Evolutionary conservation across 1,140 invertebrate species (phyloP), one percentile per base, ranked within the genome.

Genomic region (Popillia japonica): DNA sequence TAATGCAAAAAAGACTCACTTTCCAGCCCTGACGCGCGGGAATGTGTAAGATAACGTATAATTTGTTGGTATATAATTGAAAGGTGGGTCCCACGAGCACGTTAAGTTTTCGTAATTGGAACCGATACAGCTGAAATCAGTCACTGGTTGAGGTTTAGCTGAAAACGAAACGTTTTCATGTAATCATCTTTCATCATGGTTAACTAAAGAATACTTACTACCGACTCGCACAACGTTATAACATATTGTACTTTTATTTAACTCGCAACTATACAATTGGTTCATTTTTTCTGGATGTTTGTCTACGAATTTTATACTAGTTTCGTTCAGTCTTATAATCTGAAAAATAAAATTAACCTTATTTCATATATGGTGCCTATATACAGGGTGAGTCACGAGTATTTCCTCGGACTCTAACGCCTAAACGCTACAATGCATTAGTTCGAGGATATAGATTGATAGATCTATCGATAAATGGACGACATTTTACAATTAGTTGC

Each of bases 61-160:
- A 42, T 73, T 73, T n/a, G 72, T 73, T 17, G 72, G 72, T 73
- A 73, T 42, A 41, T 42, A 73, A 17, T 84, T 83, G 40, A 81
- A 14, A 9, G 87, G 87, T 40, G 87, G 87, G 1, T 85, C 88
- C 92, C 92, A 94, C 8, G 88, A 87, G 81, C 93, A 94, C 2
- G 87, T 91, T 40, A 94, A 83, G 78, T 89, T 90, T 75, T 93
- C 88, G 88, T 91, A 91, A 84, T 94, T 93, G 42, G 88, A 84
- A n/a, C 92, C 92, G 17, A 91, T 84, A 80, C 93, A 94, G 7
- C 83, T 86, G 79, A 94, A 93, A 82, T 92, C 90, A 9, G 84
- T 85, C 1, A 93, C 90, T 77, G 88, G 82, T 75, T 87, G 79
- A 14, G 92, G 92, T 82, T 87, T 86, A n/a, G 78, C 84, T 85